Conservation (phyloP, 2,113 vertebrate genomes). For the Lipotes vexillifer region DNA sequence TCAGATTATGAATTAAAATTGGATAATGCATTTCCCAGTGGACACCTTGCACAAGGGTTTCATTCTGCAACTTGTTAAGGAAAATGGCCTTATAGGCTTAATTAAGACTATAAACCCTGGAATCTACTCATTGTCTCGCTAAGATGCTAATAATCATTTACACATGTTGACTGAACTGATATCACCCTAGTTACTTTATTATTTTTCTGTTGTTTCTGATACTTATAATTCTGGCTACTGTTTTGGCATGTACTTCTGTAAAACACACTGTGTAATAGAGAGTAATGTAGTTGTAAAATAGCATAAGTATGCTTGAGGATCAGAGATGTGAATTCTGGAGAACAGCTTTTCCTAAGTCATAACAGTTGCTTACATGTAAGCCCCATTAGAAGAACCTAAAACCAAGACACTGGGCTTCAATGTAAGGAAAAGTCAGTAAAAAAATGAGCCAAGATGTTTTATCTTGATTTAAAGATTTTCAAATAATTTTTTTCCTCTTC, state of each 20-base stretch:
- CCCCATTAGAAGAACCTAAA: neutral
- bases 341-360: neutral
- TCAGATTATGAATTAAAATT: neutral
- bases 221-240: neutral
- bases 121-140: neutral
- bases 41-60: neutral
- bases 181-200: neutral
- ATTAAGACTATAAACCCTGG: neutral
- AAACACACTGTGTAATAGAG: neutral
- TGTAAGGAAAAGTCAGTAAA: neutral
- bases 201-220: neutral
- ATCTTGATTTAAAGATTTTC: conserved; percentile 28
- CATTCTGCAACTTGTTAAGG: neutral
- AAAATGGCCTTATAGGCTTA: neutral
- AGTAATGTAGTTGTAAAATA: neutral
- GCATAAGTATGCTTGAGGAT: neutral
- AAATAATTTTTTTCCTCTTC: neutral
- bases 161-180: neutral
- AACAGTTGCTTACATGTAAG: neutral
- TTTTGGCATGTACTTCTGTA: neutral
- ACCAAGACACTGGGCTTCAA: neutral
- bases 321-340: neutral
- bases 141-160: neutral
- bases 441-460: neutral
- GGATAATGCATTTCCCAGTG: neutral